Conservation (phyloP, 2,113 vertebrate species). For the Ictalurus furcatus region DNA sequence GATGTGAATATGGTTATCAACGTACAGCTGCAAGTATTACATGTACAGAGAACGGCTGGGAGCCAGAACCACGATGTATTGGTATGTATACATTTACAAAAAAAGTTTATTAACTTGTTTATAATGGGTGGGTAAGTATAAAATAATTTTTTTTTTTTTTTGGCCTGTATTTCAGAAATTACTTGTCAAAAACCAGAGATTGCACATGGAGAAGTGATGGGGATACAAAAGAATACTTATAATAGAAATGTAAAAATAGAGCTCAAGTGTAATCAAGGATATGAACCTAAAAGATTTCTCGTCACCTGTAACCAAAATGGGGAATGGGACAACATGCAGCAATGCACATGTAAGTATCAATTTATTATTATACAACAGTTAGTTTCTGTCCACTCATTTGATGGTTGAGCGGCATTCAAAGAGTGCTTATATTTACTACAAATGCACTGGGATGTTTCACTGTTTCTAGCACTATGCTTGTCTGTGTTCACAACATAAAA, state of each 20-base stretch:
- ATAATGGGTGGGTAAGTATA: not conserved
- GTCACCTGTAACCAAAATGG: no score
- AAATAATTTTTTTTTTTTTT: not conserved
- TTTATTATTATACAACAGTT: no score
- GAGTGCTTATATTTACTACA: no score
- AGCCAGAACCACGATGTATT: slow-evolving; percentile 57
- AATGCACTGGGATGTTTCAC: no score
- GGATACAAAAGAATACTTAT: not conserved
- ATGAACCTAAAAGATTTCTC: not conserved
- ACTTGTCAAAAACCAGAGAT: not conserved
- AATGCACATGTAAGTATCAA: no score
- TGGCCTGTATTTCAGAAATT: not conserved
- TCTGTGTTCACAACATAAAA: not conserved
- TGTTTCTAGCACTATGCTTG: no score
- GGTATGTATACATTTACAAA: slow-evolving; percentile 45
- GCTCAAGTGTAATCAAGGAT: not conserved
- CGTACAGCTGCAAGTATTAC: fast-evolving
- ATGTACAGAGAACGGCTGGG: slow-evolving; percentile 64
- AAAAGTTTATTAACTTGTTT: not conserved
- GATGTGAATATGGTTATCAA: fast-evolving
- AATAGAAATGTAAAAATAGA: fast-evolving
- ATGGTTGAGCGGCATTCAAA: no score
- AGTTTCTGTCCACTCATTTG: no score
- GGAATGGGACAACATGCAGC: no score
- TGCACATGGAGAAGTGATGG: not conserved